Evolutionary conservation across 2,797 vertebrate genomes (phyloP), one percentile per base, ranked within the genome.

Genomic region (Sebastes diploproa): DNA sequence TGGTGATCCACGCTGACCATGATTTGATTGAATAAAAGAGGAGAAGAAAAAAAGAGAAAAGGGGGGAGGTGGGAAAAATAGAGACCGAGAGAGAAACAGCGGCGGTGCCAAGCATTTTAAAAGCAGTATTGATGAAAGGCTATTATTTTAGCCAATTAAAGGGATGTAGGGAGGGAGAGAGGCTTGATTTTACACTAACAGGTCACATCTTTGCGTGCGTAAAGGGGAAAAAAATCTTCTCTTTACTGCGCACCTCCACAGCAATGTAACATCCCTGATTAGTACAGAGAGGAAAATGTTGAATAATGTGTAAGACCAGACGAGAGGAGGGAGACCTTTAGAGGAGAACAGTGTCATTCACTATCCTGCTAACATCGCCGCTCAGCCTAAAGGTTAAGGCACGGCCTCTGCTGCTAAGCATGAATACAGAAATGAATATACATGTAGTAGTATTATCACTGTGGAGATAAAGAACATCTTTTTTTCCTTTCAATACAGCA

Each of bases 81-180:
- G 54, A 85, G 61, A 71, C 70, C 59, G 61, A 67, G 72, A n/a
- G 60, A 75, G 77, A 79, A 86, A 78, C 94, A 94, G 93, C 93
- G 82, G 93, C 89, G 91, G 93, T 95, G 94, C 94, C 75, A 94
- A 94, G 94, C 94, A 8, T 88, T 96, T 96, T 97, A 95, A 97
- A 97, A 95, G 94, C 96, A 95, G 95, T 96, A 95, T 98, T 97
- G 96, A 97, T 96, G 94, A 97, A 97, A 97, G 96, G 95, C 96
- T 97, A 96, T 98, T 96, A 98, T 98, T 98, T 98, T 95, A 96
- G 94, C 95, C 96, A 98, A 98, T 98, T 98, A 98, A 97, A 92
- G 74, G 34, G 82, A 82, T 95, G 95, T 91, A 94, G 93, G 95
- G 94, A 94, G 93, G 94, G 95, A 95, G 95, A 95, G 95, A 95